These are phyloP conservation scores for Drosophila mettleri DNA, from an alignment of 2,888 invertebrate genomes.

Conservation along the genomic window DNA sequence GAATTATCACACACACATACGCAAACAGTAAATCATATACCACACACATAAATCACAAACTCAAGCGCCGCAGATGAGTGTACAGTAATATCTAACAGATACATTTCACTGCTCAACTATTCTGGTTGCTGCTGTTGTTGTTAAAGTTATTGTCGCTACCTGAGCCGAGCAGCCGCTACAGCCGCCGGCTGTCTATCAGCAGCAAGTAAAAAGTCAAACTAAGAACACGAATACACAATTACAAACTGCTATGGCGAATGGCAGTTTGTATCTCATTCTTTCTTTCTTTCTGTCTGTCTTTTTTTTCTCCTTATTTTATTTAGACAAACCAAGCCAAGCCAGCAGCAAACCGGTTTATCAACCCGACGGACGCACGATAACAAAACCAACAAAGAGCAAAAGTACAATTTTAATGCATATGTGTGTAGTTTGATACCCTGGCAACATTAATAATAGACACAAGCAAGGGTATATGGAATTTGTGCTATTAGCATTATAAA, in stretches of 20 bases:
- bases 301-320: constrained; percentile 1
- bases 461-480: background rate
- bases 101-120: constrained; percentile 63
- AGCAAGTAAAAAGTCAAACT: constrained; percentile 51
- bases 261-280: constrained; percentile 41
- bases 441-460: background rate
- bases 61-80: constrained; percentile 57
- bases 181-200: constrained; percentile 61
- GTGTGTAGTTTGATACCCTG: constrained; percentile 24
- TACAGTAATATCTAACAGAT: constrained; percentile 75
- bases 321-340: constrained; percentile 38
- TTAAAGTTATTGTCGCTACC: constrained; percentile 50
- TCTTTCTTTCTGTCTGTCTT: constrained; percentile 3
- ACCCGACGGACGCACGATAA: constrained; percentile 70
- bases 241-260: constrained; percentile 40
- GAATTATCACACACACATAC: constrained; percentile 2
- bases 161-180: constrained; percentile 47
- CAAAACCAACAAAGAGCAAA: constrained; percentile 57
- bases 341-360: constrained; percentile 74
- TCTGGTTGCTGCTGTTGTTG: constrained; percentile 14
- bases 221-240: constrained; percentile 31
- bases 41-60: constrained; percentile 59
- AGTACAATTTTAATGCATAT: constrained; percentile 61
- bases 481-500: background rate
- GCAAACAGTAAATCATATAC: constrained; percentile 19